These are phyloP conservation scores for Nyctereutes procyonoides DNA, from an alignment of 2,113 vertebrate species.

Conservation along the genomic window DNA sequence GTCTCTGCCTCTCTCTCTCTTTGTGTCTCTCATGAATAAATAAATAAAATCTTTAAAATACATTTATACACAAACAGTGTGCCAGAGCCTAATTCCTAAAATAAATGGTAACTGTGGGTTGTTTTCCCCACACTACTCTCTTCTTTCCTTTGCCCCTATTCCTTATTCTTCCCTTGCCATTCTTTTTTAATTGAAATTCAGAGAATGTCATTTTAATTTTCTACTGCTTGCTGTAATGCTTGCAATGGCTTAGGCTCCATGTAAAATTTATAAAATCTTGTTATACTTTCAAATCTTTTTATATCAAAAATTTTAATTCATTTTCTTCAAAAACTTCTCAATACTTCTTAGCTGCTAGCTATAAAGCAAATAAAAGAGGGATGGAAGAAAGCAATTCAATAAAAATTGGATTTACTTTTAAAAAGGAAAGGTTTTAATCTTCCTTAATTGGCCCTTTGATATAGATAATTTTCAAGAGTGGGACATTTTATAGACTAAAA, in stretches of 20 bases:
- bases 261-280: slow-evolving; percentile 54
- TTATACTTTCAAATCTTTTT: slow-evolving; percentile 44
- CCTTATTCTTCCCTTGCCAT: background rate
- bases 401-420: slow-evolving; percentile 70
- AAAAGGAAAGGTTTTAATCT: slow-evolving; percentile 67
- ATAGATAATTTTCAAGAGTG: slow-evolving; percentile 68
- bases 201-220: slow-evolving; percentile 55
- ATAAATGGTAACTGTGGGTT: background rate
- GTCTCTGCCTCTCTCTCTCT: no score
- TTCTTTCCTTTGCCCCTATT: background rate
- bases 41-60: no score
- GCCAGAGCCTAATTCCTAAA: background rate
- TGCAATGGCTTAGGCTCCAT: slow-evolving; percentile 4
- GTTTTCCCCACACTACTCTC: background rate
- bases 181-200: slow-evolving; percentile 24
- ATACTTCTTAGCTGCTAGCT: background rate
- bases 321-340: slow-evolving; percentile 62
- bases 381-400: slow-evolving; percentile 65
- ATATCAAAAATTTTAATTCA: slow-evolving; percentile 42
- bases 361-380: slow-evolving; percentile 72
- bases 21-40: no score
- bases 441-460: slow-evolving; percentile 69
- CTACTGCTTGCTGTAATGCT: background rate
- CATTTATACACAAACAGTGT: background rate
- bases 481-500: slow-evolving; percentile 69